Evolutionary conservation across 2,113 vertebrate species (phyloP).

Genomic region (Clarias magur): DNA sequence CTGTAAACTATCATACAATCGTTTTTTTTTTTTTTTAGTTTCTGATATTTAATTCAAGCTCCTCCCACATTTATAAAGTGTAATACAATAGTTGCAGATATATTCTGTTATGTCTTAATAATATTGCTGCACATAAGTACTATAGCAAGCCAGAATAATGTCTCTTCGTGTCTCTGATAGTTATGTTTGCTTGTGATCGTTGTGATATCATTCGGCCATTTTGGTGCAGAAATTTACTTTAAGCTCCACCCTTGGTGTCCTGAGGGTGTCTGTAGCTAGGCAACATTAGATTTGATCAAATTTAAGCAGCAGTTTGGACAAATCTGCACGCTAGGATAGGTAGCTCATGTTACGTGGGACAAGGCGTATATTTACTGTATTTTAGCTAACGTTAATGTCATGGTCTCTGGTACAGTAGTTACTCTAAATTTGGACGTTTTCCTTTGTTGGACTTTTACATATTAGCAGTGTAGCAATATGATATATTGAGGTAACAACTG

Average conservation of each 20-base stretch:
- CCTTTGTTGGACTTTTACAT: too few species aligned
- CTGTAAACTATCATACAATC: not conserved
- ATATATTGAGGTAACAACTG: not conserved
- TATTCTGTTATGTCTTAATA: too few species aligned
- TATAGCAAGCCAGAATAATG: too few species aligned
- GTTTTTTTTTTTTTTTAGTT: too few species aligned
- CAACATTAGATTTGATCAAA: not conserved
- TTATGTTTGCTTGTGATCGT: not conserved
- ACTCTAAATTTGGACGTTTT: not conserved
- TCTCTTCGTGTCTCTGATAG: too few species aligned
- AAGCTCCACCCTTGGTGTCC: not conserved
- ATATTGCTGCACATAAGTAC: too few species aligned
- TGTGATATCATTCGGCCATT: not conserved
- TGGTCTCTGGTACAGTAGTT: not conserved
- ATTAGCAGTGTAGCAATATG: not conserved
- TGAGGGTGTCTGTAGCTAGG: not conserved
- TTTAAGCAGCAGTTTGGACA: not conserved
- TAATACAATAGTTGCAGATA: too few species aligned
- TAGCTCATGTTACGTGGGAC: not conserved
- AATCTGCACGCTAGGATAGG: not conserved
- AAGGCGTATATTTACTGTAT: not conserved
- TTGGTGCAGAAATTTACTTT: not conserved
- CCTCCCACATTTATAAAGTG: not conserved
- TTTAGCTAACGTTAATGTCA: not conserved
- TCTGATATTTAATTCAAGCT: not conserved